These are phyloP conservation scores for Illadopsis cleaveri DNA, from an alignment of 2,113 vertebrate species.

Conservation along the genomic window DNA sequence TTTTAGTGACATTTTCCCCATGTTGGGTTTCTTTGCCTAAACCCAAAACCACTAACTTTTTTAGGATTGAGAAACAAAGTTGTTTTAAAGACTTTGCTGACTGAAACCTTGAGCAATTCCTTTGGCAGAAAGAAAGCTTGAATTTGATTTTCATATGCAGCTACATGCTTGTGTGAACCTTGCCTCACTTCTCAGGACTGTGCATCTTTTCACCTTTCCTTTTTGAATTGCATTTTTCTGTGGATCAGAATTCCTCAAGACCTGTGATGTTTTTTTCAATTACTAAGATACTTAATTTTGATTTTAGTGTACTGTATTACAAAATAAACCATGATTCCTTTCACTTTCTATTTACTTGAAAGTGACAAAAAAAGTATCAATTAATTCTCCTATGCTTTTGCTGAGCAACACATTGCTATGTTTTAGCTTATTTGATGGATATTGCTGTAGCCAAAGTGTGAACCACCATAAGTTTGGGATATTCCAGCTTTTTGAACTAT, in stretches of 20 bases:
- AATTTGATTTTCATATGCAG: conserved; percentile 28
- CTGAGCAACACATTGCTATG: neutral
- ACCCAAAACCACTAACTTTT: neutral
- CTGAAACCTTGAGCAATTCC: neutral
- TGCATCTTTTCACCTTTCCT: neutral
- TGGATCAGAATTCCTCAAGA: neutral
- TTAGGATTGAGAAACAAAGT: neutral
- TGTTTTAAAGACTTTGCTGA: neutral
- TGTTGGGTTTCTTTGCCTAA: neutral
- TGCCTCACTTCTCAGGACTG: neutral
- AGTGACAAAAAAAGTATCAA: neutral
- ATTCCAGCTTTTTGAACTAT: neutral
- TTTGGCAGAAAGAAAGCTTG: neutral
- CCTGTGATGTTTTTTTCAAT: neutral
- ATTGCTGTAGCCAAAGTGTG: neutral
- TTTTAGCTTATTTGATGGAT: conserved; percentile 31
- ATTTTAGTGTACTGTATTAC: neutral
- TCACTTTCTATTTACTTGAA: neutral
- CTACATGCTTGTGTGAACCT: conserved; percentile 22
- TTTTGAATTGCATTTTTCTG: neutral
- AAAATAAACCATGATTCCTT: neutral
- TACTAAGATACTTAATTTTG: neutral
- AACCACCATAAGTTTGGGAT: conserved; percentile 5
- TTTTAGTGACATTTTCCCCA: neutral
- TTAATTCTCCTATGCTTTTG: neutral